Evolutionary conservation across 30 jellyfish, hydroid and myxozoan genomes (phyloP).

Genomic region (Chrysaora quinquecirrha): DNA sequence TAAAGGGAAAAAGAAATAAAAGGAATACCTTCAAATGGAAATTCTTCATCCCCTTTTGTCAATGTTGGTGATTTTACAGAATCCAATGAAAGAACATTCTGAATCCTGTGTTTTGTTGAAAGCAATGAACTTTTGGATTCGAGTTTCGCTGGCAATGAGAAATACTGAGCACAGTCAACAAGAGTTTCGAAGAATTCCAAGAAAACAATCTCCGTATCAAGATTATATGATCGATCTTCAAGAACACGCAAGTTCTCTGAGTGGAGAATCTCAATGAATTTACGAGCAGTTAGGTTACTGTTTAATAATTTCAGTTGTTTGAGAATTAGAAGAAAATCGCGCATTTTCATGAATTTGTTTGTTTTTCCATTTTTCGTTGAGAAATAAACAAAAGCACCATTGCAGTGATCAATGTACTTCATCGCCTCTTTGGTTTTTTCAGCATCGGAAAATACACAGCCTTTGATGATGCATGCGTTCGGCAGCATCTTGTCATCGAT

Average conservation of each 20-base stretch:
- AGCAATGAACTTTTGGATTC: neutral
- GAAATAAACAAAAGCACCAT: slow-evolving; percentile 45
- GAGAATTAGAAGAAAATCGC: slow-evolving; percentile 59
- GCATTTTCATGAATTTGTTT: slow-evolving; percentile 37
- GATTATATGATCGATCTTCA: slow-evolving; percentile 58
- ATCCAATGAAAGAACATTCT: slow-evolving; percentile 6
- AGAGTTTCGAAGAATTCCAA: slow-evolving; percentile 80
- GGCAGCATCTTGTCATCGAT: slow-evolving; percentile 47
- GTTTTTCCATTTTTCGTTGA: neutral
- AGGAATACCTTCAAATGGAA: slow-evolving; percentile 4
- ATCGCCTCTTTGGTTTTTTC: slow-evolving; percentile 52
- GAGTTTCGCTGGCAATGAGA: slow-evolving; percentile 5
- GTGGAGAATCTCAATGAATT: slow-evolving; percentile 48
- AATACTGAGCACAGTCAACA: slow-evolving; percentile 52
- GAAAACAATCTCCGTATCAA: slow-evolving; percentile 63
- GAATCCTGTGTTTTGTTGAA: neutral
- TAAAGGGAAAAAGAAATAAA: neutral
- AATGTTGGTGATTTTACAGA: slow-evolving; percentile 39
- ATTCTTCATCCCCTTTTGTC: slow-evolving; percentile 28
- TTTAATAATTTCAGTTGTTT: slow-evolving; percentile 61
- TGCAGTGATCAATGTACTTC: slow-evolving; percentile 50
- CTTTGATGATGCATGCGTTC: slow-evolving; percentile 55
- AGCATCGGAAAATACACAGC: slow-evolving; percentile 31
- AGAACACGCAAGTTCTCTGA: slow-evolving; percentile 47
- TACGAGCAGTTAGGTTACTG: slow-evolving; percentile 47